Base-by-base conservation (phyloP, 2,113 vertebrate genomes). In the Ochotona princeps region DNA sequence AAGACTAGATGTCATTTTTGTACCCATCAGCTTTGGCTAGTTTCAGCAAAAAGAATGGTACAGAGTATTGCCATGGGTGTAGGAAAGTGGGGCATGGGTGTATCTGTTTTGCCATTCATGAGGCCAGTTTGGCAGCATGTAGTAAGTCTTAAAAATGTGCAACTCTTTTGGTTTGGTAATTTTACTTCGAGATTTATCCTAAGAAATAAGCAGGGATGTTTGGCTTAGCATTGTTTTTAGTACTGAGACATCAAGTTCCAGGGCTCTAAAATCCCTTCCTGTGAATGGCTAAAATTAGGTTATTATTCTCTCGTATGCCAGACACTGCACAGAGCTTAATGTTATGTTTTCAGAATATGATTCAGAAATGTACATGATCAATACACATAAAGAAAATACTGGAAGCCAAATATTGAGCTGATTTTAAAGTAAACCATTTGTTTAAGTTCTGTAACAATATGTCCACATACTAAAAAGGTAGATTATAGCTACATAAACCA, bases 351-450 rank as follows among this genome's bases (percentile, higher is more conserved):
- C 65, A 79, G 7, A 25, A 69, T 69, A 70, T 47, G 17, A 89
- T 85, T 67, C 63, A 78, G 44, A 93, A 90, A 49, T 81, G 10
- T 63, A 12, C 51, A 38, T 44, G 4, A 63, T 89, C 67, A 86
- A 44, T 69, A 44, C 11, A 28, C 8, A 51, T 57, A 44, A 83
- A 84, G 66, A 81, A 86, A 4, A 74, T 44, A 28, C 25, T 25
- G 8, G 44, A 10, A 79, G 61, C 4, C 32, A 89, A 96, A 91
- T 79, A 66, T 49, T 49, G 7, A 92, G 54, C 18, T 89, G 30
- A 83, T 63, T 92, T 66, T 95, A n/a, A 89, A 86, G 79, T 74
- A 93, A 95, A 83, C 67, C 21, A 28, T 75, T 78, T 83, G 65
- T 63, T 93, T 95, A 51, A 88, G 76, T 78, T 73, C 30, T 60